Evolutionary conservation across 2,888 invertebrate genomes (phyloP).

Genomic region (Beris chalybata): DNA sequence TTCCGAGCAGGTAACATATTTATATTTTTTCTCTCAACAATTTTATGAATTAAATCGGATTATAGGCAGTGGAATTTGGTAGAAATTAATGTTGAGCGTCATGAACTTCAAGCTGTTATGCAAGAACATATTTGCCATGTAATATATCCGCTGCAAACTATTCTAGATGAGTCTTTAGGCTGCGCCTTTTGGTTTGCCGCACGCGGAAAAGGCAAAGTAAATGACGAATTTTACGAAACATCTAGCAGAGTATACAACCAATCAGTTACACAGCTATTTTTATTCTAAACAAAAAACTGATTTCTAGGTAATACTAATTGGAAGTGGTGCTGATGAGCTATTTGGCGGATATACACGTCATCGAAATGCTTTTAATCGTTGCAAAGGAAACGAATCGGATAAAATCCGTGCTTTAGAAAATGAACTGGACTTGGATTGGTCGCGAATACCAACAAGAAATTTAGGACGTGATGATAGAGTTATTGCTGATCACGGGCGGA

Average conservation of each 20-base stretch:
- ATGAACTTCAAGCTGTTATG: constrained; percentile 65
- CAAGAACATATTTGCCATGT: constrained; percentile 69
- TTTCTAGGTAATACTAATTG: constrained; percentile 73
- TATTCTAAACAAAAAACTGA: background rate
- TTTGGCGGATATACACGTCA: constrained; percentile 94
- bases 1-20: constrained; percentile 60
- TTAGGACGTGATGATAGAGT: constrained; percentile 93
- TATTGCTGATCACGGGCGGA: constrained; percentile 84
- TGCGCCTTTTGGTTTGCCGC: constrained; percentile 97
- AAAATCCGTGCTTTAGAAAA: constrained; percentile 60
- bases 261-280: background rate
- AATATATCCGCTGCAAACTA: constrained; percentile 81
- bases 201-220: constrained; percentile 63
- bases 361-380: constrained; percentile 68
- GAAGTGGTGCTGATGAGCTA: constrained; percentile 97
- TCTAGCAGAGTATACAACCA: constrained; percentile 42
- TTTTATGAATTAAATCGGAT: background rate
- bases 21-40: background rate
- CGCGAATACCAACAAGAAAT: constrained; percentile 85
- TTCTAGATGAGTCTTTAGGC: constrained; percentile 95
- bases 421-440: constrained; percentile 77
- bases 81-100: constrained; percentile 72
- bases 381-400: constrained; percentile 57
- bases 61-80: constrained; percentile 79
- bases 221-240: constrained; percentile 40